Percentiles rank a stretch among this genome's conserved stretches.
Conservation (phyloP, 2,888 invertebrate genomes). For the Leucoptera coffeella region DNA sequence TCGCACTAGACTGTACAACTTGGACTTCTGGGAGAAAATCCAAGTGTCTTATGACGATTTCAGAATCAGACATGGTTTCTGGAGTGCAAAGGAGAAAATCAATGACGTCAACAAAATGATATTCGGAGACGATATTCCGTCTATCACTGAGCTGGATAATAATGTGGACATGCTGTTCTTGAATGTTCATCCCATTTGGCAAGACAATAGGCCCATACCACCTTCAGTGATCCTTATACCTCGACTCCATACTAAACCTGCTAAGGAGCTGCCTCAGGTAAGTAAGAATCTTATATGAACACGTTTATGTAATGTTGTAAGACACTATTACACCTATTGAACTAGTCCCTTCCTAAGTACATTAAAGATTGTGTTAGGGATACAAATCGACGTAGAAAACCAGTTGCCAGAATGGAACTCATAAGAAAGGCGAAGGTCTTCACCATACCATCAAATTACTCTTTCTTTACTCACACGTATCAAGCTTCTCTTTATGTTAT, state of each 20-base stretch:
- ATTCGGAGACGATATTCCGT: slow-evolving; percentile 1
- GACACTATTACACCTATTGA: no score
- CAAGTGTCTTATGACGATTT: neutral
- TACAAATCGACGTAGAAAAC: no score
- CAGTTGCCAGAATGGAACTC: no score
- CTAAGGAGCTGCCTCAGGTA: slow-evolving; percentile 1
- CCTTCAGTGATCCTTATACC: slow-evolving; percentile 1
- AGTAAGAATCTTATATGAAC: neutral
- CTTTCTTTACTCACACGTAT: no score
- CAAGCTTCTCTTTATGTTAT: no score
- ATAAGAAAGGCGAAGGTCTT: no score
- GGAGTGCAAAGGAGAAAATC: neutral
- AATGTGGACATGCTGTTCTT: slow-evolving; percentile 2
- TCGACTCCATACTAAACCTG: slow-evolving; percentile 1
- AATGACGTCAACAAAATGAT: neutral
- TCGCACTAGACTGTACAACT: neutral
- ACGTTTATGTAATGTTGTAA: neutral
- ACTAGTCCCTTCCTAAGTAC: no score
- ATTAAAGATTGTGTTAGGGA: no score
- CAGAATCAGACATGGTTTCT: neutral
- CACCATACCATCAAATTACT: no score
- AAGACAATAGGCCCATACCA: slow-evolving; percentile 2
- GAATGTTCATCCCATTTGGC: slow-evolving; percentile 2
- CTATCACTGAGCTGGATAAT: neutral
- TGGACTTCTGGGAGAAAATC: neutral